Evolutionary conservation across 1,140 invertebrate species (phyloP), one percentile per base, ranked within the genome.

Genomic region (Plodia interpunctella): DNA sequence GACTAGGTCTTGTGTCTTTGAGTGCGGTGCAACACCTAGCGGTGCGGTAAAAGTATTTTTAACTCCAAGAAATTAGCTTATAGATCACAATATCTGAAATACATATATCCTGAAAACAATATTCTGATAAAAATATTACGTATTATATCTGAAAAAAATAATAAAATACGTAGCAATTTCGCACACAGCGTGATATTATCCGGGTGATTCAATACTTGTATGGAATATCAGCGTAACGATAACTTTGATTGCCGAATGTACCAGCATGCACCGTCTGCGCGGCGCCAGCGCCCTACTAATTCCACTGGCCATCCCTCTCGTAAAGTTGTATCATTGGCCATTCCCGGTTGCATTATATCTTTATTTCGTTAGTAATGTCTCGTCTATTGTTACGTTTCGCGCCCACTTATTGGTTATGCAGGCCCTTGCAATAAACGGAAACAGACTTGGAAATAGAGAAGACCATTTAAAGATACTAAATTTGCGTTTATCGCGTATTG

Each of bases 341-440:
- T 20, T 55, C 38, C 25, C 44, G 20, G n/a, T 49, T n/a, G 52
- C 59, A 58, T 65, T 59, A 63, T 60, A 65, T 57, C 61, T 66
- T 62, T 66, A 69, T 72, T 63, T 57, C 66, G 59, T 63, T 54
- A 49, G 57, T 66, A 69, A 65, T 54, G 59, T 65, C 58, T 59
- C 61, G 53, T 62, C 53, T 55, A 35, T 55, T 10, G 51, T 53
- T 25, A 2, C 20, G 51, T 53, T 53, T 53, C n/a, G 13, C 20
- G 21, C 21, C 51, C 51, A 53, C 8, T n/a, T 25, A 53, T 15
- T 44, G 15, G 13, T 15, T 10, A 15, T 15, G 13, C 13, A n/a
- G 9, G n/a, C 38, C 38, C 38, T 17, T 44, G 38, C 13, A 15
- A 44, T 44, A 17, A 2, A 1, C 3, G 10, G n/a, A 44, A 44